Evolutionary conservation across 1,140 invertebrate genomes (phyloP).

Genomic region (Bombus balteatus): DNA sequence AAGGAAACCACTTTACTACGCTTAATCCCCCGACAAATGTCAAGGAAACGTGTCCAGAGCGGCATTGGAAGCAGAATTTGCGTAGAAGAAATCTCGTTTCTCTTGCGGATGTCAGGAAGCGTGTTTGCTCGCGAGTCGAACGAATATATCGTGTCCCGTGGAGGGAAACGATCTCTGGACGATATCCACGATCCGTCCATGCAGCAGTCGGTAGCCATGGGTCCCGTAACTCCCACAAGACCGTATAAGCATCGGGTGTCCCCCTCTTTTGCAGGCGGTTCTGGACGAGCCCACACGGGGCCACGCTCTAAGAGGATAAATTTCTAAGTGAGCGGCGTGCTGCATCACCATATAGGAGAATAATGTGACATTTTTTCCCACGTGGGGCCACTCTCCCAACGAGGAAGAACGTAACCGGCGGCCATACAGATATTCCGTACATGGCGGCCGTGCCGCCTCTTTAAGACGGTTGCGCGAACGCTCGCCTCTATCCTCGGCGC

Average conservation of each 20-base stretch:
- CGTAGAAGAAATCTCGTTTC: constrained; percentile 14
- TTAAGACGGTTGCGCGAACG: constrained; percentile 22
- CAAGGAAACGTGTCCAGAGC: neutral
- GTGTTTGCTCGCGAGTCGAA: constrained; percentile 35
- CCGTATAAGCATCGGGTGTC: constrained; percentile 60
- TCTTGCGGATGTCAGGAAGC: constrained; percentile 31
- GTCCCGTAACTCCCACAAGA: constrained; percentile 68
- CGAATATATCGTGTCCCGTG: constrained; percentile 48
- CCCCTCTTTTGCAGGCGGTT: neutral
- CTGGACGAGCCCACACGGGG: constrained; percentile 32
- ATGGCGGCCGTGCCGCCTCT: constrained; percentile 64
- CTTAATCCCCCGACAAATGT: constrained; percentile 43
- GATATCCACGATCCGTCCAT: constrained; percentile 47
- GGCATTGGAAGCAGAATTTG: neutral
- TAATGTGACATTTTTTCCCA: constrained; percentile 77
- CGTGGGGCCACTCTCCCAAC: constrained; percentile 54
- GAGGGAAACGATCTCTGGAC: constrained; percentile 42
- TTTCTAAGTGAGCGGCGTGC: constrained; percentile 73
- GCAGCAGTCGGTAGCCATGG: constrained; percentile 40
- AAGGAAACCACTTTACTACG: neutral
- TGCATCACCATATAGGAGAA: constrained; percentile 80
- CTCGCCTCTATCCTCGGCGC: constrained; percentile 41
- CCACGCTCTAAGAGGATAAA: constrained; percentile 67
- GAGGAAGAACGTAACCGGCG: constrained; percentile 62
- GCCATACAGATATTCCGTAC: constrained; percentile 76